Evolutionary conservation across 2,888 invertebrate species (phyloP), one percentile per base, ranked within the genome.

Genomic region (Cerastis leucographa): DNA sequence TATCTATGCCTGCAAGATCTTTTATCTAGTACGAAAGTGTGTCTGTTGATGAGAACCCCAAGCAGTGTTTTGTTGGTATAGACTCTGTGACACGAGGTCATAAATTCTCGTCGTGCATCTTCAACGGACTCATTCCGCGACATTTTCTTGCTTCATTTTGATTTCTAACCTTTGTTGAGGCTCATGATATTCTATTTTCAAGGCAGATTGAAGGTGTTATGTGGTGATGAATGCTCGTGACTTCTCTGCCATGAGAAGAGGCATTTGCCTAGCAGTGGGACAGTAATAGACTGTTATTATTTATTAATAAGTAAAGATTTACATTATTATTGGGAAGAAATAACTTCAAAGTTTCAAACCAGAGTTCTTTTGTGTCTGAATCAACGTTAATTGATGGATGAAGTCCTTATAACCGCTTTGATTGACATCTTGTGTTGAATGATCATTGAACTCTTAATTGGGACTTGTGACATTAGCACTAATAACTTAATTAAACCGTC

Each of bases 11-110:
- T 67, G 14, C 66, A 54, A 78, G 54, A 74, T 74, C 61, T 72
- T 61, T 19, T 35, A 70, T 61, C 59, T 79, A 8, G 22, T 49
- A 66, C 25, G n/a, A 49, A 68, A 46, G n/a, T 71, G 44, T 56
- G 61, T 68, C 61, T 46, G 56, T 64, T 61, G 54, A 29, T 76
- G 66, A 64, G 56, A 72, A 78, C 69, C 35, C 19, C 68, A 80
- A 68, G 59, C 72, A 71, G 72, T 80, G 84, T 80, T 78, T 86
- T 86, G 82, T 75, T 84, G 68, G 69, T 76, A 76, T 81, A 64
- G 78, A 75, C 74, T 74, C 79, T 66, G 62, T 80, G 83, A 86
- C 83, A 84, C 83, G 85, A 89, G 90, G 90, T 89, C 90, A 88
- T 91, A 90, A 87, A 82, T 89, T 89, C 81, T 74, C 59, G 73